A percentile compares a stretch with the other conserved stretches of the same genome.
Conservation (phyloP, 2,113 vertebrate species). For the Corythornis madagascariensis region DNA sequence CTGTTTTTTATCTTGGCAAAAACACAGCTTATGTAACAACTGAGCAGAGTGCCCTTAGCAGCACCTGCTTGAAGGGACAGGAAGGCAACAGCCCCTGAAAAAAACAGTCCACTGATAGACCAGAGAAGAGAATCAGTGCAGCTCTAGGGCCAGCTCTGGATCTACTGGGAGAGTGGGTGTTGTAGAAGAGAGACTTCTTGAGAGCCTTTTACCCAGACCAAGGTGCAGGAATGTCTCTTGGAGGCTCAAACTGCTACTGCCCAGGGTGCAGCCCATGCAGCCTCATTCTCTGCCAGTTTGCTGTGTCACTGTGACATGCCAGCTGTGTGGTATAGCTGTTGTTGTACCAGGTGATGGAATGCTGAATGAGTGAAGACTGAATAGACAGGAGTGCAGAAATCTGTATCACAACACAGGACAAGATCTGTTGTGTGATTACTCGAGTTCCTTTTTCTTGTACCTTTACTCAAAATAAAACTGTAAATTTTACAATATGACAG, state of each 20-base stretch:
- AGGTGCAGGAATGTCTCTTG: background rate
- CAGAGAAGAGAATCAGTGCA: background rate
- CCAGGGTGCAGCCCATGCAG: background rate
- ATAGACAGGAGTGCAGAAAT: background rate
- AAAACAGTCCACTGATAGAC: background rate
- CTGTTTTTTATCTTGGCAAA: background rate
- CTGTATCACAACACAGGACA: background rate
- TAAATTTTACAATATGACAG: background rate
- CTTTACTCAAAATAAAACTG: background rate
- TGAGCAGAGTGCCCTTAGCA: background rate
- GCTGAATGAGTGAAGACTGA: background rate
- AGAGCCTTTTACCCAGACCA: background rate
- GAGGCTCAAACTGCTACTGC: background rate
- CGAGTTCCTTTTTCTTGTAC: conserved; percentile 3
- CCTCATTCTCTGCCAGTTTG: background rate
- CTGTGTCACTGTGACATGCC: background rate
- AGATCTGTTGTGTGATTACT: background rate
- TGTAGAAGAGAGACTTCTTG: background rate
- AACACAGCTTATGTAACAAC: background rate
- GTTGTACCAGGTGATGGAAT: background rate
- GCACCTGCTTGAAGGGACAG: background rate
- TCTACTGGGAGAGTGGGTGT: background rate
- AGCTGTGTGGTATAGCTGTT: background rate
- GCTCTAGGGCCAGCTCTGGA: background rate
- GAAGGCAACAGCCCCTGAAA: background rate